phyloP scores from a whole-genome alignment of 2,888 invertebrate genomes.

The Orchestes rusci region DNA sequence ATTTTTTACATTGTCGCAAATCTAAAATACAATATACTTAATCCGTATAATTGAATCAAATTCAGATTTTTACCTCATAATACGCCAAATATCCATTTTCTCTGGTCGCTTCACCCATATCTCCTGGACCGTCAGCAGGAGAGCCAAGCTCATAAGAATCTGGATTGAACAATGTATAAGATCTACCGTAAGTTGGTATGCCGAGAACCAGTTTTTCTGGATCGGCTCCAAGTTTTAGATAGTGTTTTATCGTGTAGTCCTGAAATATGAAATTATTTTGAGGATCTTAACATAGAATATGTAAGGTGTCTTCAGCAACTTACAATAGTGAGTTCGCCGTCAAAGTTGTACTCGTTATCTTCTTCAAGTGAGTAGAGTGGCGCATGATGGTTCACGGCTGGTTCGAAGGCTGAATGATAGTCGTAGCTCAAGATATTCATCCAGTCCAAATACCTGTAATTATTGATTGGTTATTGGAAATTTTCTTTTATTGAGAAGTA shows the following conservation, averaged over 20 bases:
- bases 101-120: conserved; percentile 82
- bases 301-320: no score
- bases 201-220: conserved; percentile 75
- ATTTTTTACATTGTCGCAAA: conserved; percentile 72
- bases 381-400: conserved; percentile 85
- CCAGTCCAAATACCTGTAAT: conserved; percentile 73
- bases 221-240: conserved; percentile 71
- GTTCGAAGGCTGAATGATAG: conserved; percentile 88
- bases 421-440: conserved; percentile 88
- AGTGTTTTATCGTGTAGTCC: conserved; percentile 81
- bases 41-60: not conserved
- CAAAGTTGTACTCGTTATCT: conserved; percentile 80
- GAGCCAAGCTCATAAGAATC: conserved; percentile 81
- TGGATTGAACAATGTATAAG: conserved; percentile 81
- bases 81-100: conserved; percentile 91
- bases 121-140: conserved; percentile 85
- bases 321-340: conserved; percentile 82
- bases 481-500: not conserved
- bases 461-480: not conserved
- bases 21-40: conserved; percentile 46
- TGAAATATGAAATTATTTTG: no score
- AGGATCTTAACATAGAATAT: not conserved
- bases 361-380: conserved; percentile 77
- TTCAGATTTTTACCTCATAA: conserved; percentile 61
- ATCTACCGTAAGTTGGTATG: conserved; percentile 84